Percentiles rank a stretch among this genome's conserved stretches.
These are phyloP conservation scores for Ornithoptera priamus DNA, from an alignment of 2,888 invertebrate species.

Conservation along the genomic window DNA sequence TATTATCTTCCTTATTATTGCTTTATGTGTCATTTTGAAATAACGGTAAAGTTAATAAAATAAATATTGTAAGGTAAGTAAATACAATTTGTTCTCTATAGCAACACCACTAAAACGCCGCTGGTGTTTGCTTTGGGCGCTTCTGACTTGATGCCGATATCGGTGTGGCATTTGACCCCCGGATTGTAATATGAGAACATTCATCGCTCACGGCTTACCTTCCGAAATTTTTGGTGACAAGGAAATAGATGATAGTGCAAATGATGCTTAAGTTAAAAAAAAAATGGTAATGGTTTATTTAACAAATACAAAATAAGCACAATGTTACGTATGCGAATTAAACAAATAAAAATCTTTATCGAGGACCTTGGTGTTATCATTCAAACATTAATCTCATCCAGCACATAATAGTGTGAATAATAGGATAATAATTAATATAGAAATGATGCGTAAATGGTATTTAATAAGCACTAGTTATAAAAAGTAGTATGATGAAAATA, in stretches of 20 bases:
- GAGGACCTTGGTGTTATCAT: not conserved
- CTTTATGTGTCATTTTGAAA: not conserved
- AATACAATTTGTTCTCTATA: not conserved
- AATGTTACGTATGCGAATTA: not conserved
- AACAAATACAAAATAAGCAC: not conserved
- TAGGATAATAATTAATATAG: too few relatives aligned
- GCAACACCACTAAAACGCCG: slow-evolving; percentile 2
- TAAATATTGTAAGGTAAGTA: not conserved
- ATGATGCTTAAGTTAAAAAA: not conserved
- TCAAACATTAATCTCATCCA: not conserved
- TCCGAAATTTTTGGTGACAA: not conserved
- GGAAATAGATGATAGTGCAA: not conserved
- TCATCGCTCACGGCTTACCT: not conserved
- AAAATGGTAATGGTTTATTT: not conserved
- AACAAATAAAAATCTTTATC: not conserved
- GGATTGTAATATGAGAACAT: not conserved
- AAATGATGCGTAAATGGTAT: too few relatives aligned
- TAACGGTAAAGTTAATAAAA: not conserved
- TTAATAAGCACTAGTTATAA: too few relatives aligned
- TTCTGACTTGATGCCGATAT: slow-evolving; percentile 1
- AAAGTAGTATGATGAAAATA: too few relatives aligned
- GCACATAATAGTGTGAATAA: too few relatives aligned
- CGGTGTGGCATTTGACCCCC: not conserved
- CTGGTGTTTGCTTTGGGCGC: not conserved
- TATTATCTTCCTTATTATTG: too few relatives aligned